Conservation (phyloP, 2,888 invertebrate species). For the Siphonodentalium dalli region DNA sequence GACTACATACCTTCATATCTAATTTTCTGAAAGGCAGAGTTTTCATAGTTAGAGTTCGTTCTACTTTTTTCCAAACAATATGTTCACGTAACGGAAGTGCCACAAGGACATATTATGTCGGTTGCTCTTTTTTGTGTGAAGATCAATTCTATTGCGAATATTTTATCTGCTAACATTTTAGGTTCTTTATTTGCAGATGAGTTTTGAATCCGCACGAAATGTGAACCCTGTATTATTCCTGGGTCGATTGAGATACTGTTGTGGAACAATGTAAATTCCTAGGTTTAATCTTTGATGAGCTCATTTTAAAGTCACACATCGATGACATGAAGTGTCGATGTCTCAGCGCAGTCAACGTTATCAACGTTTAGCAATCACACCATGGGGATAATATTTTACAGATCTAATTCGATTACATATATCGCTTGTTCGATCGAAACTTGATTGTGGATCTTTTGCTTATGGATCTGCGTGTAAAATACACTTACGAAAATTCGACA, state of each 20-base stretch:
- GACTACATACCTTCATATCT: too few relatives aligned
- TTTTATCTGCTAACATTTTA: too few relatives aligned
- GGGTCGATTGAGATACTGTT: slow-evolving; percentile 11
- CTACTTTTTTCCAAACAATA: too few relatives aligned
- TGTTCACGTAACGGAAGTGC: too few relatives aligned
- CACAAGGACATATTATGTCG: too few relatives aligned
- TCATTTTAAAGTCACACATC: slow-evolving; percentile 12
- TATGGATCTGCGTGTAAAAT: slow-evolving; percentile 26
- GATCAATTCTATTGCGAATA: too few relatives aligned
- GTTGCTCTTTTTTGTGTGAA: too few relatives aligned
- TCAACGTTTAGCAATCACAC: slow-evolving; percentile 9
- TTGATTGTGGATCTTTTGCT: slow-evolving; percentile 26
- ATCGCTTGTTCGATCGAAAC: slow-evolving; percentile 17
- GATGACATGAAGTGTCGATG: slow-evolving; percentile 24
- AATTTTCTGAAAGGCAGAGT: too few relatives aligned
- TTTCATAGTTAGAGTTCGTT: too few relatives aligned
- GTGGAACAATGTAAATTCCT: slow-evolving; percentile 19
- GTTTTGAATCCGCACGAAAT: slow-evolving; percentile 3
- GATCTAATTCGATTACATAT: slow-evolving; percentile 14
- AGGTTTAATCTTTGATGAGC: slow-evolving; percentile 27
- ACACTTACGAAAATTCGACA: slow-evolving; percentile 20
- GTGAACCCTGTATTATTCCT: slow-evolving; percentile 12
- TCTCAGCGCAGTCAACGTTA: slow-evolving; percentile 23
- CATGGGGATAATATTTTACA: slow-evolving; percentile 18
- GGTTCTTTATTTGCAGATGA: slow-evolving; percentile 15